A percentile compares a stretch with the other conserved stretches of the same genome.
Conservation (phyloP, 2,797 vertebrate species). For the Scomberomorus guttatus region DNA sequence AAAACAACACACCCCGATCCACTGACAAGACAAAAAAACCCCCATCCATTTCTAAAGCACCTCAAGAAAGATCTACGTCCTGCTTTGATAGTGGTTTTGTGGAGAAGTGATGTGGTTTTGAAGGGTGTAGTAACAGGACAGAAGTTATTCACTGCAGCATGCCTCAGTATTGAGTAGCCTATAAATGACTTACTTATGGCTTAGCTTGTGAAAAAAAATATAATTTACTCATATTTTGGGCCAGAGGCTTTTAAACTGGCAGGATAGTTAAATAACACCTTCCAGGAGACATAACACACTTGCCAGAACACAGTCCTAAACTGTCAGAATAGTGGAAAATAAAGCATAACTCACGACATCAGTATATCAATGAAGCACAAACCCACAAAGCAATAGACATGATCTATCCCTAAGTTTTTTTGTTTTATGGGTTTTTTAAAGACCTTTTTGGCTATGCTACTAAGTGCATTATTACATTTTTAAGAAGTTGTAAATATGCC, state of each 20-base stretch:
- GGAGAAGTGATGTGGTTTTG: constrained; percentile 3
- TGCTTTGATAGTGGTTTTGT: constrained; percentile 21
- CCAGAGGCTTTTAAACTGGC: constrained; percentile 40
- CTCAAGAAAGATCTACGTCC: constrained; percentile 42
- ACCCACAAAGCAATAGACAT: neutral
- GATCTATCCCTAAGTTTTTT: neutral
- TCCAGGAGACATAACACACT: constrained; percentile 24
- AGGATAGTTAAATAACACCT: constrained; percentile 21
- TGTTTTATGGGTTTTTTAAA: constrained; percentile 2
- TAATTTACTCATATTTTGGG: constrained; percentile 16
- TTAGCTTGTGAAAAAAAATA: constrained; percentile 15
- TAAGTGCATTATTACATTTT: constrained; percentile 1
- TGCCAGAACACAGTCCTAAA: constrained; percentile 37
- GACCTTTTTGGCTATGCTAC: neutral
- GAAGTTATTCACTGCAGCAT: constrained; percentile 31
- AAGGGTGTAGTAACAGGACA: constrained; percentile 12
- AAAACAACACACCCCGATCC: constrained; percentile 25
- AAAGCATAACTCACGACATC: constrained; percentile 34
- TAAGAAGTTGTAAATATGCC: constrained; percentile 3
- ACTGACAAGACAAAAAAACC: constrained; percentile 13
- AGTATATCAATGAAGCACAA: constrained; percentile 11
- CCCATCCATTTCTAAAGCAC: constrained; percentile 7
- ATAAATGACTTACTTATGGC: constrained; percentile 32
- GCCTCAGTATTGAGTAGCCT: constrained; percentile 11
- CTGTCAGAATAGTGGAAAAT: constrained; percentile 49